Evolutionary conservation across 1,140 invertebrate species (phyloP).

Genomic region (Drosophila nigrodunni): DNA sequence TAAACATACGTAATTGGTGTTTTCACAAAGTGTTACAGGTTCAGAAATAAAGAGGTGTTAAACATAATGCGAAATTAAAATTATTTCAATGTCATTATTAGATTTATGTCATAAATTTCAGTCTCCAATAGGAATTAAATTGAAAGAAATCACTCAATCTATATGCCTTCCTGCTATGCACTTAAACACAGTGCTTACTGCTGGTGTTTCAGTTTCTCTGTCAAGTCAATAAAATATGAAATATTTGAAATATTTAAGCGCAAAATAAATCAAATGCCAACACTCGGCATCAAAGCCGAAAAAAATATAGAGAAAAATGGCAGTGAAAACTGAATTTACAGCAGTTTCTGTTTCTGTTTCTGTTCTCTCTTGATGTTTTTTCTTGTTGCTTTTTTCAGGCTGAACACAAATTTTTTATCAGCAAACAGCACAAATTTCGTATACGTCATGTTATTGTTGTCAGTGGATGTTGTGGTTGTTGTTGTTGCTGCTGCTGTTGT

Average conservation of each 20-base stretch:
- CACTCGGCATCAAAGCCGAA: constrained; percentile 55
- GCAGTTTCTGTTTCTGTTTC: constrained; percentile 12
- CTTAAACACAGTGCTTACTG: constrained; percentile 22
- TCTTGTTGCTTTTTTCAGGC: constrained; percentile 16
- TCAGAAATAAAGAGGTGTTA: neutral
- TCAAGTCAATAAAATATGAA: constrained; percentile 78
- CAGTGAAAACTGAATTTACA: constrained; percentile 28
- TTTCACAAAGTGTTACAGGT: neutral
- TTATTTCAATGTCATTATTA: neutral
- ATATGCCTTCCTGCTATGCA: neutral
- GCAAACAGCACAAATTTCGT: constrained; percentile 62
- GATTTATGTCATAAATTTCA: no score
- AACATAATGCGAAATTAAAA: neutral
- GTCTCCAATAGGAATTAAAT: constrained; percentile 18
- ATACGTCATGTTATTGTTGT: constrained; percentile 47
- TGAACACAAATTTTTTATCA: constrained; percentile 56
- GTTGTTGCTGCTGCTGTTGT: constrained; percentile 48
- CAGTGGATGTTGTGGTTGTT: constrained; percentile 55
- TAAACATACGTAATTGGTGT: constrained; percentile 5
- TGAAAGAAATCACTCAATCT: constrained; percentile 50
- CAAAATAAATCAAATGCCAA: constrained; percentile 78
- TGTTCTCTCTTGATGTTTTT: neutral
- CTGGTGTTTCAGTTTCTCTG: constrained; percentile 21
- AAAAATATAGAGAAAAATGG: constrained; percentile 19
- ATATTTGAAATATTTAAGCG: constrained; percentile 74